Evolutionary conservation across 2,113 vertebrate genomes (phyloP).

Genomic region (Speoplatyrhinus poulsoni): DNA sequence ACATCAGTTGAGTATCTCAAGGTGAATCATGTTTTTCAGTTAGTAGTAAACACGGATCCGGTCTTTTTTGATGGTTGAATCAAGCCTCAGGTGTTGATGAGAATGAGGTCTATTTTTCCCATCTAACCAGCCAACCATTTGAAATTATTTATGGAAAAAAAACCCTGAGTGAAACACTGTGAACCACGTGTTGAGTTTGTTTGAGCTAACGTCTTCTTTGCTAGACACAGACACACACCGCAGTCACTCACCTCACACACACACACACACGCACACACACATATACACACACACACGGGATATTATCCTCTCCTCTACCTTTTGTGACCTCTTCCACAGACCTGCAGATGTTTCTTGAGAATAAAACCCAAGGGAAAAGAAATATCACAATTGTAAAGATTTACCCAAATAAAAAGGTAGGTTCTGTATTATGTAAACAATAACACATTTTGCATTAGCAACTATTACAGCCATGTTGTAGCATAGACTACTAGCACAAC

Average conservation of each 20-base stretch:
- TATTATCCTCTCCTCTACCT: conserved; percentile 33
- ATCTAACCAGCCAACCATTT: background rate
- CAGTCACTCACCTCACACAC: conserved; percentile 3
- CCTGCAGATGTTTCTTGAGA: conserved; percentile 66
- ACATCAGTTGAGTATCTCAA: too few species aligned
- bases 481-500: too few species aligned
- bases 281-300: conserved; percentile 7
- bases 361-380: conserved; percentile 25
- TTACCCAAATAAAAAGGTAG: background rate
- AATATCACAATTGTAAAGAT: background rate
- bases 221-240: conserved; percentile 22
- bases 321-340: conserved; percentile 55
- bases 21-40: too few species aligned
- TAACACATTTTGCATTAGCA: too few species aligned
- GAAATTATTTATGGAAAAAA: conserved; percentile 16
- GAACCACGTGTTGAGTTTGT: too few species aligned
- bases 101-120: background rate
- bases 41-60: too few species aligned
- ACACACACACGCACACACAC: conserved; percentile 18
- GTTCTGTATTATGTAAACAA: background rate
- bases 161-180: too few species aligned
- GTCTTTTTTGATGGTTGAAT: too few species aligned
- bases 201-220: too few species aligned
- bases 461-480: too few species aligned
- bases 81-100: background rate